Evolutionary conservation across 2,888 invertebrate genomes (phyloP).

Genomic region (Ligdia adustata): DNA sequence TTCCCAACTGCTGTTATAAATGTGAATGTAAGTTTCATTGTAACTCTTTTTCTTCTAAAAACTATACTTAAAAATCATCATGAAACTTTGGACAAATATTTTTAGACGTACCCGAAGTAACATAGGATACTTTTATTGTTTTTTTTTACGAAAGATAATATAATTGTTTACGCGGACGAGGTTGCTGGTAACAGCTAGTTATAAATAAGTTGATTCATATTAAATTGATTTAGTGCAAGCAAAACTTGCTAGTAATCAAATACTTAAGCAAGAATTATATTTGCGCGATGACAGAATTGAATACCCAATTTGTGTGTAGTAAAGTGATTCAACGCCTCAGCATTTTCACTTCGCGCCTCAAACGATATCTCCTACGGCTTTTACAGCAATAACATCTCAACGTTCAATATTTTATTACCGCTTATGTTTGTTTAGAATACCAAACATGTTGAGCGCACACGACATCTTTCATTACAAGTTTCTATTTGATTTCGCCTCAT

Average conservation of each 20-base stretch:
- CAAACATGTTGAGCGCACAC: conserved; percentile 70
- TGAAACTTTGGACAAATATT: too few relatives aligned
- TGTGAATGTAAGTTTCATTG: not conserved
- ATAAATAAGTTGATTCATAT: too few relatives aligned
- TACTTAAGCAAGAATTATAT: too few relatives aligned
- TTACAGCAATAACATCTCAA: conserved; percentile 59
- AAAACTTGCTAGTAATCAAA: too few relatives aligned
- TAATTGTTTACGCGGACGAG: too few relatives aligned
- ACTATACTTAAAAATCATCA: too few relatives aligned
- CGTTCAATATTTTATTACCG: conserved; percentile 79
- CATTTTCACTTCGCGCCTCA: conserved; percentile 58
- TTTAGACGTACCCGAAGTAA: too few relatives aligned
- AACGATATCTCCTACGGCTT: conserved; percentile 56
- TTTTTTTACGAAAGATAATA: too few relatives aligned
- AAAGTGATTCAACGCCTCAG: conserved; percentile 42
- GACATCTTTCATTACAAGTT: conserved; percentile 82
- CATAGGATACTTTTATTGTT: too few relatives aligned
- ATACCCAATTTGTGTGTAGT: conserved; percentile 26
- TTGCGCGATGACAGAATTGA: conserved; percentile 17
- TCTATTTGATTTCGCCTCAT: conserved; percentile 82
- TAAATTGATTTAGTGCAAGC: too few relatives aligned
- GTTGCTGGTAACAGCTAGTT: too few relatives aligned
- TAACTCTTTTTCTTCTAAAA: not conserved
- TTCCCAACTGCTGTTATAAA: not conserved
- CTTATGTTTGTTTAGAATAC: conserved; percentile 72